phyloP scores from a whole-genome alignment of 2,888 invertebrate genomes.

The Nephrotoma flavescens region DNA sequence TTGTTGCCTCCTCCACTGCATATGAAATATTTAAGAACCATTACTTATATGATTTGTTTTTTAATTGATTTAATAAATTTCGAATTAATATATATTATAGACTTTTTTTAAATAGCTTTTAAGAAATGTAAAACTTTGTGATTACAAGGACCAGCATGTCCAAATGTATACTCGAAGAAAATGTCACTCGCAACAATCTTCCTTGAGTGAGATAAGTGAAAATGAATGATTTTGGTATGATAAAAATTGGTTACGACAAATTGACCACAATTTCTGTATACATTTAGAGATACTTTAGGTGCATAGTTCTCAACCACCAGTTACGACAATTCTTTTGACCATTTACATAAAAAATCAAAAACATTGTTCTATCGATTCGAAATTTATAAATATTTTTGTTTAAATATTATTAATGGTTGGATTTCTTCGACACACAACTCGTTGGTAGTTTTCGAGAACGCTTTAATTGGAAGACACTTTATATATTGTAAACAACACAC shows the following conservation, averaged over 20 bases:
- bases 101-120: not conserved
- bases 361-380: not conserved
- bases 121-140: not conserved
- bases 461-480: conserved; percentile 4
- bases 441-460: not conserved
- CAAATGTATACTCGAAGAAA: not conserved
- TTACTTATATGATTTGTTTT: not conserved
- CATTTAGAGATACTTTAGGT: not conserved
- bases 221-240: not conserved
- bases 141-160: not conserved
- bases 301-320: not conserved
- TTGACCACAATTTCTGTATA: not conserved
- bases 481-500: conserved; percentile 3
- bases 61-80: not conserved
- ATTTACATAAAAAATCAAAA: not conserved
- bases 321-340: not conserved
- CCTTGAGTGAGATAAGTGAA: not conserved
- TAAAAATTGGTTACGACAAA: not conserved
- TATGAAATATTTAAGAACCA: conserved; percentile 10
- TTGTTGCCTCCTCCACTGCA: conserved; percentile 82
- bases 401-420: not conserved
- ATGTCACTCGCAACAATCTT: not conserved
- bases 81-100: not conserved
- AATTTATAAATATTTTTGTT: not conserved
- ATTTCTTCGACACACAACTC: not conserved